Base-by-base conservation (phyloP, 1,140 invertebrate species). In the Asbolus verrucosus region DNA sequence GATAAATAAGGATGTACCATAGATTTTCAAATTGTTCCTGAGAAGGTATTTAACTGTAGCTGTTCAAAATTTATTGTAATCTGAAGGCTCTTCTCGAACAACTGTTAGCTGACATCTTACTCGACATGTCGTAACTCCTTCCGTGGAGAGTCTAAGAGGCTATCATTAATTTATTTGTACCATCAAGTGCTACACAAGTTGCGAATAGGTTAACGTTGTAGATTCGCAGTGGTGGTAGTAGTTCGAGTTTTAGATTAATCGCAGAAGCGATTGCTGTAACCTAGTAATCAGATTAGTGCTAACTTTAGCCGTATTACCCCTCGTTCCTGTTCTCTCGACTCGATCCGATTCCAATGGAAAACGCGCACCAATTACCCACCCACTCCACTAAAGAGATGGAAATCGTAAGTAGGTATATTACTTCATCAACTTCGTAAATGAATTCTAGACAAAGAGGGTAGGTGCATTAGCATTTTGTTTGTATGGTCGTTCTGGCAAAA, bases 221-320 rank as follows among this genome's bases (percentile, higher is more conserved):
- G 46, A 54, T n/a, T n/a, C n/a, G n/a, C n/a, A n/a, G n/a, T n/a
- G n/a, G n/a, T n/a, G n/a, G 46, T 30, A 54, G 46, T 54, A 54
- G 46, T 54, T 54, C 9, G 61, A 69, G 59, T 69, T 69, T 69
- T 61, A 59, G 67, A 69, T 69, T 69, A 69, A 69, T 69, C 67
- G 67, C 36, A 43, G 39, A 69, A 43, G 59, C 39, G 67, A 69
- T 69, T 62, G 67, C 54, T 69, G 67, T 69, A 63, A 69, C 67
- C 38, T 60, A 31, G 59, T 69, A 69, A 69, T 69, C 67, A 69
- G 67, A 69, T 69, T 69, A 69, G 59, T 69, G 67, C 66, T 67
- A 67, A 67, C 66, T 67, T 67, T 59, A 38, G 41, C 66, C 41
- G 66, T 67, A 67, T 60, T 67, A 67, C 66, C 46, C 14, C 36